These are phyloP conservation scores for Labroides dimidiatus DNA, from an alignment of 2,797 vertebrate genomes.

Conservation along the genomic window DNA sequence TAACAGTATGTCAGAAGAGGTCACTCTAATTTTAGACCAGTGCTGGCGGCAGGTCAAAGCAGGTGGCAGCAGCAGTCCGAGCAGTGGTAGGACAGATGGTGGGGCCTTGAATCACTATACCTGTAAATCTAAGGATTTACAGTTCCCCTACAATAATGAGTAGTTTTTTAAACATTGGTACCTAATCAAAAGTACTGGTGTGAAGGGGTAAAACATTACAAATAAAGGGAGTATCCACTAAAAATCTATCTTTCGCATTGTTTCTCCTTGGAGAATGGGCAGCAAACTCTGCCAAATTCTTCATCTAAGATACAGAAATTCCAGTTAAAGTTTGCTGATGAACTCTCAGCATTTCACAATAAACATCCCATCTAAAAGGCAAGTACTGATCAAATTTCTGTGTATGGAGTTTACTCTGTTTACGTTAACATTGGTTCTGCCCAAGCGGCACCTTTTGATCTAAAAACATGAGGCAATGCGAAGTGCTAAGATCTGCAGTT, in stretches of 20 bases:
- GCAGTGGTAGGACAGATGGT: slow-evolving; percentile 65
- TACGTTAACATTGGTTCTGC: no score
- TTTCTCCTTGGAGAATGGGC: slow-evolving; percentile 4
- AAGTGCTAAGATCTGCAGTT: no score
- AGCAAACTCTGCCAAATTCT: neutral
- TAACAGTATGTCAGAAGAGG: slow-evolving; percentile 45
- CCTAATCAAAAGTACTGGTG: neutral
- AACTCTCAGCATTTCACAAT: no score
- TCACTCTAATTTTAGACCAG: slow-evolving; percentile 78
- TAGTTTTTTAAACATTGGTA: slow-evolving; percentile 50
- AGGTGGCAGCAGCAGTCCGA: slow-evolving; percentile 54
- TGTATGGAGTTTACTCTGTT: no score
- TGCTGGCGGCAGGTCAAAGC: slow-evolving; percentile 79
- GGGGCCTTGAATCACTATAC: slow-evolving; percentile 58
- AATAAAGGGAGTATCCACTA: neutral
- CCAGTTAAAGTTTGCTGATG: no score
- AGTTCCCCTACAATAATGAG: slow-evolving; percentile 68
- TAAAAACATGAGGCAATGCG: no score
- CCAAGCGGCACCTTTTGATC: no score
- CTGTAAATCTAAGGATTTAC: slow-evolving; percentile 84
- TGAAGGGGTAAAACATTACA: neutral
- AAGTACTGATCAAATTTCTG: no score
- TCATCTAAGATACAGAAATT: neutral
- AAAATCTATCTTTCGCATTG: neutral
- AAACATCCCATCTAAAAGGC: no score